Conservation (phyloP, 2,113 vertebrate species). For the Camelus dromedarius region DNA sequence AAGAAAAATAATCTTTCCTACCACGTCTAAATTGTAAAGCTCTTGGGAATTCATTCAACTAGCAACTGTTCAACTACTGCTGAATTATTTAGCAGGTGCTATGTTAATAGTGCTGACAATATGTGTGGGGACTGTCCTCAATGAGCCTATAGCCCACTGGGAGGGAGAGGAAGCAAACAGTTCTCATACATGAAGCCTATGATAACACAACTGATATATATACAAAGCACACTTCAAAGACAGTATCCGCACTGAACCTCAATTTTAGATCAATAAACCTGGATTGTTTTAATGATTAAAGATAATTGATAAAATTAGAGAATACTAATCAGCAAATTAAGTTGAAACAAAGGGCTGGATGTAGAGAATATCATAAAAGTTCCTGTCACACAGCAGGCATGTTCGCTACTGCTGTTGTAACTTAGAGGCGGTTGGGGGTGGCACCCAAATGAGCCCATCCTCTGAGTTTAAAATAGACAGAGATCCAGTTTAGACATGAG, state of each 20-base stretch:
- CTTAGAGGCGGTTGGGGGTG: neutral
- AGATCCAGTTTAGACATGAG: neutral
- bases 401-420: neutral
- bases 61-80: neutral
- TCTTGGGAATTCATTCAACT: neutral
- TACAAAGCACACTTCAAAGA: neutral
- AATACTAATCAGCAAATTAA: neutral
- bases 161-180: neutral
- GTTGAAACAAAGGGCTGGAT: neutral
- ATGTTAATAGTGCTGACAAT: neutral
- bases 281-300: slow-evolving; percentile 34
- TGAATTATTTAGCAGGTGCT: neutral
- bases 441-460: neutral
- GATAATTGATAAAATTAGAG: neutral
- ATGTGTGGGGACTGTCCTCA: neutral
- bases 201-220: neutral
- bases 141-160: neutral
- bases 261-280: neutral
- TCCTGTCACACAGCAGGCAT: neutral
- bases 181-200: neutral
- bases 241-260: neutral
- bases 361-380: neutral
- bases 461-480: neutral
- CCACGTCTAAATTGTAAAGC: neutral
- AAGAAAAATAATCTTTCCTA: slow-evolving; percentile 10